These are phyloP conservation scores for Holothuria leucospilota DNA, from an alignment of 53 echinoderm and acorn worm genomes.

Conservation along the genomic window DNA sequence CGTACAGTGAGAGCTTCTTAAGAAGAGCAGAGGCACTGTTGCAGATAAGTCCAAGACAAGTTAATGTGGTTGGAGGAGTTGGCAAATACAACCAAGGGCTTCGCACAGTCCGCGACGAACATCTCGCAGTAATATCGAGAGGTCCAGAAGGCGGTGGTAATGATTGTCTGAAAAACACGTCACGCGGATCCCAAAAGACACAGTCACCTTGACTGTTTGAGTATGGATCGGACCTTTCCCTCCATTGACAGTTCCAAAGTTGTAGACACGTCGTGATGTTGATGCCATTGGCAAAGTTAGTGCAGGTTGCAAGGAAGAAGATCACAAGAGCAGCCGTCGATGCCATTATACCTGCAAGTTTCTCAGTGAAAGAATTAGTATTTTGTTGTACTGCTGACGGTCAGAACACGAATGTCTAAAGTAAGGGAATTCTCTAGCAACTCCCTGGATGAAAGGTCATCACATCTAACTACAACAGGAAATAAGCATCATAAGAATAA, in stretches of 20 bases:
- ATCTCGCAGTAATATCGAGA: neutral
- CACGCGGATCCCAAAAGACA: neutral
- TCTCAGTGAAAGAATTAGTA: too few relatives aligned
- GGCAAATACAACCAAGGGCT: neutral
- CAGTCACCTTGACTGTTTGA: neutral
- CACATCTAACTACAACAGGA: too few relatives aligned
- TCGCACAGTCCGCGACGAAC: neutral
- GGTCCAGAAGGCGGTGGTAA: neutral
- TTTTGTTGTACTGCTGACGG: too few relatives aligned
- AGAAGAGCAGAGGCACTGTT: neutral
- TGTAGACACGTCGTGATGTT: neutral
- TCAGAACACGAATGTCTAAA: too few relatives aligned
- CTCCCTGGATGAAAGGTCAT: too few relatives aligned
- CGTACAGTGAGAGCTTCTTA: neutral
- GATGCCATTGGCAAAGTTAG: neutral
- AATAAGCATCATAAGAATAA: too few relatives aligned
- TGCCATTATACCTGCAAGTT: too few relatives aligned
- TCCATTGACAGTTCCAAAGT: constrained; percentile 26
- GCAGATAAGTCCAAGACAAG: neutral
- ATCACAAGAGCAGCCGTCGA: too few relatives aligned
- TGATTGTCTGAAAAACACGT: neutral
- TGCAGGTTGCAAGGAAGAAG: too few relatives aligned
- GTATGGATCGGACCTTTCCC: neutral
- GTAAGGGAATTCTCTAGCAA: too few relatives aligned
- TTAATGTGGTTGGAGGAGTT: neutral